Conservation (phyloP, 2,888 invertebrate genomes). For the Belgica antarctica region DNA sequence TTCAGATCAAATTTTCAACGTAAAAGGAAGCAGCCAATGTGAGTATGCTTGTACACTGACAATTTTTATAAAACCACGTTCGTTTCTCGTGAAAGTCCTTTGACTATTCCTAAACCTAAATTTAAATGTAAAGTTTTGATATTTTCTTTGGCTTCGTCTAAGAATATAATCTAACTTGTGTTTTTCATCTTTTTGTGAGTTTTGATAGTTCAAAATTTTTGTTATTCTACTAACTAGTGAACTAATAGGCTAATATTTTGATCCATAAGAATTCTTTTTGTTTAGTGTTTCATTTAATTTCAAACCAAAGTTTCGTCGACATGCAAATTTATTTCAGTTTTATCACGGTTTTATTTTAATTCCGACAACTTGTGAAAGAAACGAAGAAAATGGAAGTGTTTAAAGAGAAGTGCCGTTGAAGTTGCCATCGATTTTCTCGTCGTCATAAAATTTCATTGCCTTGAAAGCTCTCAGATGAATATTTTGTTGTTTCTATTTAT, state of each 20-base stretch:
- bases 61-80: not conserved
- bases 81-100: not conserved
- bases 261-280: conserved; percentile 36
- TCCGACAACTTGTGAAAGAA: too few relatives aligned
- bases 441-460: too few relatives aligned
- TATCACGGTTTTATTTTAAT: not conserved
- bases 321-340: not conserved
- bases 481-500: too few relatives aligned
- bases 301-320: not conserved
- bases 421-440: too few relatives aligned
- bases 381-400: too few relatives aligned
- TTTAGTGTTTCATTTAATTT: too few relatives aligned
- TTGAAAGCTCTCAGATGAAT: too few relatives aligned
- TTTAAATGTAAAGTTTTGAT: conserved; percentile 1
- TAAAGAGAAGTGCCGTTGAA: too few relatives aligned
- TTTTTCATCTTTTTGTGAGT: too few relatives aligned
- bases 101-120: not conserved
- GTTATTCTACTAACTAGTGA: conserved; percentile 5
- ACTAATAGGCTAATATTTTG: conserved; percentile 34
- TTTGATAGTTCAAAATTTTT: conserved; percentile 2
- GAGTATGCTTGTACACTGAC: not conserved
- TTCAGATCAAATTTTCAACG: not conserved
- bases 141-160: conserved; percentile 16
- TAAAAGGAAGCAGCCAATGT: conserved; percentile 33
- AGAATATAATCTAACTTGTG: not conserved